phyloP scores from a whole-genome alignment of 1,140 invertebrate species.

The Apis laboriosa region DNA sequence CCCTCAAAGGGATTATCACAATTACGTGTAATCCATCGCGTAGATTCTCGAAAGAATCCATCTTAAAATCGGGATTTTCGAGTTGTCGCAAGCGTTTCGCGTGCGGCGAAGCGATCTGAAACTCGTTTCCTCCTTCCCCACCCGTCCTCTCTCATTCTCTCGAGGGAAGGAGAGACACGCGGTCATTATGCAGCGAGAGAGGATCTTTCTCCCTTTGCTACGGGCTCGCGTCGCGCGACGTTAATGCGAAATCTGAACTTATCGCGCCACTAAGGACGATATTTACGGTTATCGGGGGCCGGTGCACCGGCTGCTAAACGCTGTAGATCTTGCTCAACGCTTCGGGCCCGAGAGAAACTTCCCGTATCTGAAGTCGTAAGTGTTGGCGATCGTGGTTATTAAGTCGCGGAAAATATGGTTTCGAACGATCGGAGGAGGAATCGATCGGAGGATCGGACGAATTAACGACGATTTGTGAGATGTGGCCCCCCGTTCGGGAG shows the following conservation, averaged over 20 bases:
- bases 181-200: conserved; percentile 14
- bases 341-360: background rate
- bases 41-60: too few species aligned
- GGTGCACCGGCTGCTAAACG: conserved; percentile 32
- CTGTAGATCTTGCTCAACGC: conserved; percentile 30
- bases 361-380: conserved; percentile 12
- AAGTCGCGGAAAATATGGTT: conserved; percentile 26
- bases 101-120: background rate
- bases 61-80: too few species aligned
- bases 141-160: background rate
- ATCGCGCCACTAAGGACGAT: conserved; percentile 45
- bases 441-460: background rate
- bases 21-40: too few species aligned
- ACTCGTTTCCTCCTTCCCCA: background rate
- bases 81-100: background rate
- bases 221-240: conserved; percentile 16
- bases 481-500: too few species aligned
- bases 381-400: conserved; percentile 30
- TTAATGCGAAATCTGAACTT: conserved; percentile 49
- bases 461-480: background rate
- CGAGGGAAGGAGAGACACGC: background rate
- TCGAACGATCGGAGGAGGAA: background rate
- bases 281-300: conserved; percentile 46
- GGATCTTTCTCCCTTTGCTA: background rate
- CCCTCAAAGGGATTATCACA: too few species aligned